Evolutionary conservation across 2,888 invertebrate species (phyloP).

Genomic region (Heliconius ethilla): DNA sequence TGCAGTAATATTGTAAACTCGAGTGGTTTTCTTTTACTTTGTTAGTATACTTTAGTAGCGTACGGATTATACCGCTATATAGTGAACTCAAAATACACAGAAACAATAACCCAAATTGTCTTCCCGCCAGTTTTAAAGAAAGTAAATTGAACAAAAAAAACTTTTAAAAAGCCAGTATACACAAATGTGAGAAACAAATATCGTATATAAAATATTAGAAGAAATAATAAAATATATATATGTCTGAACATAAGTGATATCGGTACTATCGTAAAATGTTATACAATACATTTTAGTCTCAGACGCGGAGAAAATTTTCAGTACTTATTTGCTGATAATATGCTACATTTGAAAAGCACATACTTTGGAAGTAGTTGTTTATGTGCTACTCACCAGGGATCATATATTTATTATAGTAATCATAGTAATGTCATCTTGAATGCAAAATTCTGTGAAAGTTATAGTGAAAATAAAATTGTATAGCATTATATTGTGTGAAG

Average conservation of each 20-base stretch:
- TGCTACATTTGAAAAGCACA: conserved; percentile 9
- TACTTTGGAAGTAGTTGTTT: not conserved
- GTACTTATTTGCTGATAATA: not conserved
- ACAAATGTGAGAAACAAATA: not conserved
- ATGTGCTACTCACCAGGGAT: not conserved
- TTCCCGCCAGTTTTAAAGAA: not conserved
- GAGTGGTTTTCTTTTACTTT: no score
- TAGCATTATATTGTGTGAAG: conserved; percentile 2
- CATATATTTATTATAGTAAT: not conserved
- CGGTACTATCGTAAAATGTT: not conserved
- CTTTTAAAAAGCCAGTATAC: not conserved
- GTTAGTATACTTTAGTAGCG: no score
- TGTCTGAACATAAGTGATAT: not conserved
- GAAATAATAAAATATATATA: not conserved
- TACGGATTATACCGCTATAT: not conserved
- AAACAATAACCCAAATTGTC: not conserved
- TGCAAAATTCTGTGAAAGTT: not conserved
- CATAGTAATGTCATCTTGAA: not conserved
- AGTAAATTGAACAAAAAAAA: not conserved
- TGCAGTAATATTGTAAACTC: no score
- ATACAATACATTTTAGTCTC: not conserved
- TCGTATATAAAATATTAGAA: not conserved
- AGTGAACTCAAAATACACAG: not conserved
- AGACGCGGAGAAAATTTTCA: not conserved
- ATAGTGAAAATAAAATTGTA: conserved; percentile 14